phyloP scores from a whole-genome alignment of 2,888 invertebrate genomes.

The Coleophora deauratella region DNA sequence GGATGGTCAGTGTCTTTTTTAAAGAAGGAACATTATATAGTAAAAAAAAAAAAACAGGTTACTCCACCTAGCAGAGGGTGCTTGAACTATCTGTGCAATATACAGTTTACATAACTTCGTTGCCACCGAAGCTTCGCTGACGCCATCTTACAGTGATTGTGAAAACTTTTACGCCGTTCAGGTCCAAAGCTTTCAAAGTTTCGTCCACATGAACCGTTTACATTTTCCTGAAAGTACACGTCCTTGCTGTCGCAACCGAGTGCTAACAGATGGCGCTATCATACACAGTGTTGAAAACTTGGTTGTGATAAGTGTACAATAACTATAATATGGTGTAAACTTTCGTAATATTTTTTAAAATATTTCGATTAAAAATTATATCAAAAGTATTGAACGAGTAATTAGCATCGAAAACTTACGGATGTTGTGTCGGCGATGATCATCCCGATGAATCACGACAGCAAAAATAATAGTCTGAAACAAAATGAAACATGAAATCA shows the following conservation, averaged over 20 bases:
- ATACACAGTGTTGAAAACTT: conserved; percentile 19
- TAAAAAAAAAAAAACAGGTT: not conserved
- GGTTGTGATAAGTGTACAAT: conserved; percentile 38
- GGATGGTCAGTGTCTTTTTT: too few species aligned
- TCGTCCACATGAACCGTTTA: not conserved
- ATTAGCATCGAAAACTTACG: conserved; percentile 40
- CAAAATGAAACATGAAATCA: conserved; percentile 21
- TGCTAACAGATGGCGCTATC: conserved; percentile 45
- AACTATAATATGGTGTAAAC: conserved; percentile 5
- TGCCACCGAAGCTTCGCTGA: too few species aligned
- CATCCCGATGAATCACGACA: conserved; percentile 37
- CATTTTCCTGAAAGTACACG: conserved; percentile 22
- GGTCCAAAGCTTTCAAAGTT: too few species aligned
- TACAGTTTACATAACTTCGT: too few species aligned
- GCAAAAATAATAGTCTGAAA: conserved; percentile 54
- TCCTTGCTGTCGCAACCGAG: conserved; percentile 14
- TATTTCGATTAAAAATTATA: conserved; percentile 13
- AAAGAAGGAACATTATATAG: too few species aligned
- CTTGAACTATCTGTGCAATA: conserved; percentile 12
- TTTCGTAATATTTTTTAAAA: too few species aligned
- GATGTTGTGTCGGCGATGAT: conserved; percentile 46
- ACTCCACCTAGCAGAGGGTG: conserved; percentile 33
- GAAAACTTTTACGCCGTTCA: too few species aligned
- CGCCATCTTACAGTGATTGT: too few species aligned
- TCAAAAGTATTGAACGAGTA: conserved; percentile 11